Evolutionary conservation across 2,797 vertebrate species (phyloP).

Genomic region (Pygocentrus nattereri): DNA sequence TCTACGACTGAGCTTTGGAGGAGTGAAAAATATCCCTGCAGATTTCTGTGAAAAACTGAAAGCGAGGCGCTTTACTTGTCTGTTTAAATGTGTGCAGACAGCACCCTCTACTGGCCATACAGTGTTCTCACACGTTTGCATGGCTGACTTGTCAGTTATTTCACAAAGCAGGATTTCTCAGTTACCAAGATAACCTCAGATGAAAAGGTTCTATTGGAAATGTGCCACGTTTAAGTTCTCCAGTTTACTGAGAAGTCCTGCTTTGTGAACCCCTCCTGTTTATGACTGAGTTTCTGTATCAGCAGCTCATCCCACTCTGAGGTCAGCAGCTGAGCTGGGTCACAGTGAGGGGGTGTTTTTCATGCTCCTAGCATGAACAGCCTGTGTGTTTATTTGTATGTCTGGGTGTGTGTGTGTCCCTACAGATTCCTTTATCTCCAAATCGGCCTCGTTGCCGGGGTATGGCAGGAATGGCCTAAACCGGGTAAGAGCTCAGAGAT

Average conservation of each 20-base stretch:
- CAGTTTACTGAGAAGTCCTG: neutral
- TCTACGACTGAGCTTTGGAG: too few species aligned
- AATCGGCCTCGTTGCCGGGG: constrained; percentile 92
- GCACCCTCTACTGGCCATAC: constrained; percentile 14
- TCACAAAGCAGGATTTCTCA: neutral
- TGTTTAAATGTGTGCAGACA: neutral
- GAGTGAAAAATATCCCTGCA: too few species aligned
- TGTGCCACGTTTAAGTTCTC: too few species aligned
- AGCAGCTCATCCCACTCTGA: neutral
- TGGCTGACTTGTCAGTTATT: neutral
- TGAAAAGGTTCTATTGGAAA: neutral
- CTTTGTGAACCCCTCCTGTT: neutral
- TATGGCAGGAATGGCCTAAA: constrained; percentile 90
- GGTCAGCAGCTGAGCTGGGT: neutral
- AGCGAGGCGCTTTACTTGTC: neutral
- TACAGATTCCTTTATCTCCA: constrained; percentile 89
- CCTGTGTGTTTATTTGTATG: neutral
- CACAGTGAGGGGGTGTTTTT: neutral
- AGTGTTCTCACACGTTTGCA: neutral
- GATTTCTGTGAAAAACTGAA: too few species aligned
- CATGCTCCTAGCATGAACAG: neutral
- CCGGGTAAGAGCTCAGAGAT: constrained; percentile 79
- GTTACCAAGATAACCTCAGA: too few species aligned
- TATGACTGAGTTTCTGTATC: neutral
- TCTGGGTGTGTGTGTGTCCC: constrained; percentile 37